Percentiles rank a stretch among this genome's conserved stretches.
Conservation (phyloP, 2,797 vertebrate species). For the Spatula clypeata region DNA sequence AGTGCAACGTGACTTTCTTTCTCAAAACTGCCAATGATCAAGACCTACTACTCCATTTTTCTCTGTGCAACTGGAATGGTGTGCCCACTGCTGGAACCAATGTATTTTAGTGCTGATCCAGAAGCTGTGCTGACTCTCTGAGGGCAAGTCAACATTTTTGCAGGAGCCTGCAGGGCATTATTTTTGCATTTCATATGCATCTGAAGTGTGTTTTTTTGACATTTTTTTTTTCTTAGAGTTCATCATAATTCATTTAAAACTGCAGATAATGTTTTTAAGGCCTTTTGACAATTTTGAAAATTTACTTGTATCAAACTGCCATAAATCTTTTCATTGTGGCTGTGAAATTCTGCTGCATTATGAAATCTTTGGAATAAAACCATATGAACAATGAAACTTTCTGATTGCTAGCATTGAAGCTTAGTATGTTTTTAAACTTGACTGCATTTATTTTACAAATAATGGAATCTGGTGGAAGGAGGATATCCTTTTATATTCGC, state of each 20-base stretch:
- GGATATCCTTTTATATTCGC: slow-evolving; percentile 60
- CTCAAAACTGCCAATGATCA: slow-evolving; percentile 43
- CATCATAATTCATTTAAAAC: slow-evolving; percentile 18
- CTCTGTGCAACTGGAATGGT: slow-evolving; percentile 35
- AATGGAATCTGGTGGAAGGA: slow-evolving; percentile 56
- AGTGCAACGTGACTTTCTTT: not conserved
- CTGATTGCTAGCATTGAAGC: slow-evolving; percentile 55
- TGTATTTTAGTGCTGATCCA: slow-evolving; percentile 35
- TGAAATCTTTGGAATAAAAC: slow-evolving; percentile 55
- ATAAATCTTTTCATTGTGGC: slow-evolving; percentile 40
- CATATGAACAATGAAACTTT: slow-evolving; percentile 47
- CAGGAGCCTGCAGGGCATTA: slow-evolving; percentile 67
- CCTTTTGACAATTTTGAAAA: slow-evolving; percentile 42
- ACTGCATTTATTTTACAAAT: slow-evolving; percentile 75
- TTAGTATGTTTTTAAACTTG: slow-evolving; percentile 67
- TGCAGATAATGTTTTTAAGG: slow-evolving; percentile 58
- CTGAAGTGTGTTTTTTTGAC: not conserved
- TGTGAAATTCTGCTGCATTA: slow-evolving; percentile 59
- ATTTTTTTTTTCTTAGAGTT: not conserved
- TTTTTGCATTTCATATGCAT: slow-evolving; percentile 38
- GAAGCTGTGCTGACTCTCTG: slow-evolving; percentile 20
- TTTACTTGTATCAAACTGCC: slow-evolving; percentile 38
- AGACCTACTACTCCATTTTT: slow-evolving; percentile 18
- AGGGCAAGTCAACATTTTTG: slow-evolving; percentile 40
- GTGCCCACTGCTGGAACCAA: not conserved